phyloP scores from a whole-genome alignment of 53 echinoderm and acorn worm genomes.

The Pentamera pediparva region DNA sequence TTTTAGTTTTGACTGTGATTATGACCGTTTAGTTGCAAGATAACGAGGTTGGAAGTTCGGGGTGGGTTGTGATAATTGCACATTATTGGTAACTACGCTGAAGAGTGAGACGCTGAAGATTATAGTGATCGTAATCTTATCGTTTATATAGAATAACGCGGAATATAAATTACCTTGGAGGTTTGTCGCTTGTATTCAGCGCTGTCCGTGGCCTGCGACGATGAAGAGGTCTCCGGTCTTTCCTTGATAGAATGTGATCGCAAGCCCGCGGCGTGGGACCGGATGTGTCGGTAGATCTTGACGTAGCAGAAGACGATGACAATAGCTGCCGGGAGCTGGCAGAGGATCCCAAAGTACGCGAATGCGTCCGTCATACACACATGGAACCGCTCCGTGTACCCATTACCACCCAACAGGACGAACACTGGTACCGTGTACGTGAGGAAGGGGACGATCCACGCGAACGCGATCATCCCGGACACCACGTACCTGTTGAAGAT shows the following conservation, averaged over 20 bases:
- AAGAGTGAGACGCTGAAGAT: too few species aligned
- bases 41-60: too few species aligned
- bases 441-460: slow-evolving; percentile 2
- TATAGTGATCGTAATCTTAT: too few species aligned
- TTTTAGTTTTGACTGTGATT: too few species aligned
- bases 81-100: too few species aligned
- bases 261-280: slow-evolving; percentile 5
- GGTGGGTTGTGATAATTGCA: too few species aligned
- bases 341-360: slow-evolving; percentile 14
- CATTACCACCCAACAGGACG: not conserved
- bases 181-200: slow-evolving; percentile 1
- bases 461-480: not conserved
- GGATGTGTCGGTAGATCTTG: slow-evolving; percentile 26
- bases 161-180: too few species aligned
- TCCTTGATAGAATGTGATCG: not conserved
- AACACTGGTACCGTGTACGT: slow-evolving; percentile 2
- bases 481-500: not conserved
- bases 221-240: not conserved
- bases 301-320: slow-evolving; percentile 25
- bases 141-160: too few species aligned
- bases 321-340: not conserved
- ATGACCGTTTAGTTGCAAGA: too few species aligned
- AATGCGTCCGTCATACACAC: slow-evolving; percentile 28
- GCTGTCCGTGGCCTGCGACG: not conserved
- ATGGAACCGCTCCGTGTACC: slow-evolving; percentile 13